A percentile compares a stretch with the other conserved stretches of the same genome.
These are phyloP conservation scores for Eupithecia abbreviata DNA, from an alignment of 2,888 invertebrate species.

Conservation along the genomic window DNA sequence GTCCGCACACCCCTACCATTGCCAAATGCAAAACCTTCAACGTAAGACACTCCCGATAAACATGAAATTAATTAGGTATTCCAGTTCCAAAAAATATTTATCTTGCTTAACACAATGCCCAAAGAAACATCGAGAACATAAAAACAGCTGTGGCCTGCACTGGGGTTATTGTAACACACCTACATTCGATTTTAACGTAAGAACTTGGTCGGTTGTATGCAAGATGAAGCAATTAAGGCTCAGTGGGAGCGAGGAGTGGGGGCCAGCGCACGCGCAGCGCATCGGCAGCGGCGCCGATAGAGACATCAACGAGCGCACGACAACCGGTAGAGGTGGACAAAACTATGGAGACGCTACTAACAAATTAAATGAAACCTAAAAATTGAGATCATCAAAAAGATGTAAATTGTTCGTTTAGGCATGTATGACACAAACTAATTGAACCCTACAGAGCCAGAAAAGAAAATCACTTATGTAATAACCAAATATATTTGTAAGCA, in stretches of 20 bases:
- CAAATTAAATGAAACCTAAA: neutral
- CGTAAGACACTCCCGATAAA: constrained; percentile 6
- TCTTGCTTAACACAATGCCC: neutral
- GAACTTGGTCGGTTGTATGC: constrained; percentile 73
- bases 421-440: neutral
- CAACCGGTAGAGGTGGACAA: constrained; percentile 41
- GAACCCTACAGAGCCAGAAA: neutral
- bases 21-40: constrained; percentile 60
- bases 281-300: constrained; percentile 76
- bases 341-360: constrained; percentile 35
- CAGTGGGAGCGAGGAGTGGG: constrained; percentile 64
- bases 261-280: constrained; percentile 73
- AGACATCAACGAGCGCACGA: constrained; percentile 76
- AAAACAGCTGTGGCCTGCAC: constrained; percentile 63
- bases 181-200: constrained; percentile 65
- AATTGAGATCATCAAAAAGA: neutral
- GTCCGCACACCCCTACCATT: constrained; percentile 78
- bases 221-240: constrained; percentile 83
- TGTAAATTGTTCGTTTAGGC: neutral
- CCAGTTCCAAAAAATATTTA: neutral
- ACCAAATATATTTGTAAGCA: neutral
- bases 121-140: constrained; percentile 48
- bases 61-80: constrained; percentile 6
- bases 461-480: neutral
- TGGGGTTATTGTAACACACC: constrained; percentile 65